These are phyloP conservation scores for Stigmatopora argus DNA, from an alignment of 2,113 vertebrate species.

Conservation along the genomic window DNA sequence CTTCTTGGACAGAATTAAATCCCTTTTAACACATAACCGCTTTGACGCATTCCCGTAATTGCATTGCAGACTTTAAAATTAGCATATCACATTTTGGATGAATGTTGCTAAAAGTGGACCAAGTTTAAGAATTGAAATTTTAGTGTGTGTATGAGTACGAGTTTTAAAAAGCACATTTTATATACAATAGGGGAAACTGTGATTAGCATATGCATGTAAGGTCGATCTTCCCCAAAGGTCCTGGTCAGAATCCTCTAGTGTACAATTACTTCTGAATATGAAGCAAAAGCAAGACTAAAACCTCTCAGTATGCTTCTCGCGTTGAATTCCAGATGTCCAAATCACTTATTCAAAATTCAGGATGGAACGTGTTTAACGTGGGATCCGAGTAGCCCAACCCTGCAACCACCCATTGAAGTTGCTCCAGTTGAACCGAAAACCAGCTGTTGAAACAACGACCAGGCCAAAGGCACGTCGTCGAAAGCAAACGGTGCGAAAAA, in stretches of 20 bases:
- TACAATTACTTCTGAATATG: neutral
- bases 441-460: constrained; percentile 1
- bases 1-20: neutral
- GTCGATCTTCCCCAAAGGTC: neutral
- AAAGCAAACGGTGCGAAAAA: neutral
- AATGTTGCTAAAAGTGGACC: neutral
- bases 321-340: neutral
- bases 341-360: neutral
- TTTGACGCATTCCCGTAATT: neutral
- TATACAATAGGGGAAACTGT: neutral
- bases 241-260: neutral
- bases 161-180: neutral
- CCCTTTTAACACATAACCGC: neutral
- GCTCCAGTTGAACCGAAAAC: constrained; percentile 1
- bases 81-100: neutral
- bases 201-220: neutral
- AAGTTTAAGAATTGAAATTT: neutral
- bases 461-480: neutral
- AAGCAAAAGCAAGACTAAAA: neutral
- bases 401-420: neutral
- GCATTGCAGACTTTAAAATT: neutral
- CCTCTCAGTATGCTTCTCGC: neutral
- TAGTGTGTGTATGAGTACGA: neutral
- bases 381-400: neutral
- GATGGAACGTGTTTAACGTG: neutral